Conservation (phyloP, 1,140 invertebrate genomes). For the Phortica variegata region DNA sequence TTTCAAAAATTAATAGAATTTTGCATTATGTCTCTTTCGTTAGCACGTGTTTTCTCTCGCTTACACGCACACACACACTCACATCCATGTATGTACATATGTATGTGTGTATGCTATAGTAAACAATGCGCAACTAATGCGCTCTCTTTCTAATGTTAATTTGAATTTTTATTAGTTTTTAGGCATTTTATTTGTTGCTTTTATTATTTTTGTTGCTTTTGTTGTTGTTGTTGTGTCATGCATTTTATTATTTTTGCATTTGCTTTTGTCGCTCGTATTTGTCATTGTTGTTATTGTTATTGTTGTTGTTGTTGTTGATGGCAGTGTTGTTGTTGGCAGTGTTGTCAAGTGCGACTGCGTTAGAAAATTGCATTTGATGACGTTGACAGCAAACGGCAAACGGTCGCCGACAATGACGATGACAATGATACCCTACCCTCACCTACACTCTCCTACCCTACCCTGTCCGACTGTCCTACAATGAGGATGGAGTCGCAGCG, state of each 20-base stretch:
- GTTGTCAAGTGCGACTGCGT: slow-evolving; percentile 55
- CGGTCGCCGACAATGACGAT: too few relatives aligned
- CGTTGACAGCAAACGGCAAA: slow-evolving; percentile 21
- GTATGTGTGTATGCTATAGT: not conserved
- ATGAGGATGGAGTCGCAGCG: too few relatives aligned
- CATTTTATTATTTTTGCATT: slow-evolving; percentile 46
- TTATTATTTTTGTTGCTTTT: slow-evolving; percentile 10
- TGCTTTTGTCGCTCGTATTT: slow-evolving; percentile 52
- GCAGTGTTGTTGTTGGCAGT: slow-evolving; percentile 27
- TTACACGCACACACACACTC: slow-evolving; percentile 7
- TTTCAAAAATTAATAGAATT: slow-evolving; percentile 56
- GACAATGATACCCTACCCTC: too few relatives aligned
- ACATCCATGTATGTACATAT: slow-evolving; percentile 1
- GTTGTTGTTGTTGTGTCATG: slow-evolving; percentile 28
- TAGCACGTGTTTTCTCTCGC: slow-evolving; percentile 12
- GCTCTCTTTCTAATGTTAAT: slow-evolving; percentile 47
- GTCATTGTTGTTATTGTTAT: slow-evolving; percentile 37
- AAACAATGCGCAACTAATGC: not conserved
- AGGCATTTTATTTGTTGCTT: slow-evolving; percentile 44
- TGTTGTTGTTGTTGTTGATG: slow-evolving; percentile 9
- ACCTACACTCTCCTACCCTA: too few relatives aligned
- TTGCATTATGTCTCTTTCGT: slow-evolving; percentile 21
- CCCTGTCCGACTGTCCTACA: too few relatives aligned
- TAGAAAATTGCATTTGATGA: slow-evolving; percentile 55
- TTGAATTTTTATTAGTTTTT: slow-evolving; percentile 56